Conservation (phyloP, 2,113 vertebrate genomes). For the Chunga burmeisteri region DNA sequence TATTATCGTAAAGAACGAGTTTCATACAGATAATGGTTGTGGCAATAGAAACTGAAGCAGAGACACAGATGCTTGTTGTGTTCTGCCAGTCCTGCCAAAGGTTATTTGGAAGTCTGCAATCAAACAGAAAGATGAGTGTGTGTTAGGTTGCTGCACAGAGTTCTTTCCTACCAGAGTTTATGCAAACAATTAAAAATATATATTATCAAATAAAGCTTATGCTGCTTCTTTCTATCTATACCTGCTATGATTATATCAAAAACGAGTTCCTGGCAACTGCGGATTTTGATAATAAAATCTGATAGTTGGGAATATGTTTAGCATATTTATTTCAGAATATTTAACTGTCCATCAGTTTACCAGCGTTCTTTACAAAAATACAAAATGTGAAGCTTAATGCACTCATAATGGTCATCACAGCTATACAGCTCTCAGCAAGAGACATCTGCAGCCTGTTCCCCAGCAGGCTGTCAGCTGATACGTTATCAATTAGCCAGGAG, state of each 20-base stretch:
- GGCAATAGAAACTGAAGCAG: not conserved
- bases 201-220: not conserved
- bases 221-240: not conserved
- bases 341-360: not conserved
- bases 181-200: not conserved
- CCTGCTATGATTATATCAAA: not conserved
- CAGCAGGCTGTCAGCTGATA: not conserved
- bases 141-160: not conserved
- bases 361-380: not conserved
- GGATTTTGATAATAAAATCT: not conserved
- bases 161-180: not conserved
- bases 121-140: not conserved
- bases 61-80: not conserved
- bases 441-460: constrained; percentile 2
- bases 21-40: not conserved
- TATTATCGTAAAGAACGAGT: not conserved
- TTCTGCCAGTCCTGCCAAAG: not conserved
- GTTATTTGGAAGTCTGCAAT: constrained; percentile 1
- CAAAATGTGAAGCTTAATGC: not conserved
- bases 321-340: not conserved
- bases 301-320: not conserved
- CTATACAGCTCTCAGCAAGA: not conserved
- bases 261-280: not conserved
- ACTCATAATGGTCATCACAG: not conserved
- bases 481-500: constrained; percentile 30